Evolutionary conservation across 2,113 vertebrate species (phyloP).

Genomic region (Proterorhinus semilunaris): DNA sequence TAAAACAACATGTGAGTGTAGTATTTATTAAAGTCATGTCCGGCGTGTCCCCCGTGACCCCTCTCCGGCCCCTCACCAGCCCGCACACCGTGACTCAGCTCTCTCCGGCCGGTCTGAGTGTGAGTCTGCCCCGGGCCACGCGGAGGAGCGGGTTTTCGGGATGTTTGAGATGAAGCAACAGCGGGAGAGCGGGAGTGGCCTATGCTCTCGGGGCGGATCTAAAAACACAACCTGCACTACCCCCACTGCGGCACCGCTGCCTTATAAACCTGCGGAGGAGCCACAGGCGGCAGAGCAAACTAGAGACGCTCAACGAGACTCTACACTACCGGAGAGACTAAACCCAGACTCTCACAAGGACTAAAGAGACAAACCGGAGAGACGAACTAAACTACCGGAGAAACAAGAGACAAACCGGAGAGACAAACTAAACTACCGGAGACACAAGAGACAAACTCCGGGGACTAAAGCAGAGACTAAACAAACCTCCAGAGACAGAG

Average conservation of each 20-base stretch:
- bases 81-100: background rate
- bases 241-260: background rate
- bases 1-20: no score
- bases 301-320: background rate
- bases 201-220: background rate
- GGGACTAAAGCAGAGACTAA: background rate
- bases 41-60: background rate
- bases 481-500: background rate
- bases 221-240: constrained; percentile 6
- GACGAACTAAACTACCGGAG: background rate
- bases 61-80: background rate
- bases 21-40: background rate
- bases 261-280: background rate
- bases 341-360: background rate
- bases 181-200: constrained; percentile 5
- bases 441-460: background rate
- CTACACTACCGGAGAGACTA: background rate
- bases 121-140: background rate
- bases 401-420: background rate
- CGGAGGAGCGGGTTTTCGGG: background rate
- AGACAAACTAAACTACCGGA: background rate
- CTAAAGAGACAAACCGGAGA: background rate
- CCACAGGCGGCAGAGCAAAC: background rate
- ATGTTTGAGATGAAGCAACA: background rate
- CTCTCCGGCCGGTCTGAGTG: background rate